Conservation (phyloP, 23 tunicate genomes). For the Ciona savignyi region DNA sequence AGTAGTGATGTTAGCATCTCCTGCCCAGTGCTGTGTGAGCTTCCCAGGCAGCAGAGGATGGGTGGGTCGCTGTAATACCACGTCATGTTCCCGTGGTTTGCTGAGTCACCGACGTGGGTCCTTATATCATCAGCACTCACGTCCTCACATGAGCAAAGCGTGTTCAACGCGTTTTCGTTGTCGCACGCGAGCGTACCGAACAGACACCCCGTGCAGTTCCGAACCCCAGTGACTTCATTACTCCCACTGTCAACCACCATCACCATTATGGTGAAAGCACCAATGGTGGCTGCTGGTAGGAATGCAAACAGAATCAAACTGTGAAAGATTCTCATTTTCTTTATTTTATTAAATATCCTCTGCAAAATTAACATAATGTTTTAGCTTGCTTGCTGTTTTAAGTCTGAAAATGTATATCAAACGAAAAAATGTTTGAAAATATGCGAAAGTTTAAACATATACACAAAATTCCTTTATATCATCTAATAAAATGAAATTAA, state of each 20-base stretch:
- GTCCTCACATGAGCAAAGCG: background rate
- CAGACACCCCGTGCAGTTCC: background rate
- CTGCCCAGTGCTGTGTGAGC: background rate
- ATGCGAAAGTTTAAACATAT: too few species aligned
- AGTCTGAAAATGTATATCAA: too few species aligned
- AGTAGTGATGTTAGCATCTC: background rate
- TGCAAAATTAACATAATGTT: too few species aligned
- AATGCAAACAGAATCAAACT: too few species aligned
- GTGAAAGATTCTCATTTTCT: too few species aligned
- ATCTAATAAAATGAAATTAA: too few species aligned
- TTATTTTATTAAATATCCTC: too few species aligned
- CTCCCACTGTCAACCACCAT: background rate
- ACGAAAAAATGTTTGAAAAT: too few species aligned
- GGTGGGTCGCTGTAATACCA: slow-evolving; percentile 1
- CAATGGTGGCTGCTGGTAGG: too few species aligned
- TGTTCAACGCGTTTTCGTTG: background rate
- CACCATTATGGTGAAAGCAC: background rate
- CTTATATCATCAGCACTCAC: background rate
- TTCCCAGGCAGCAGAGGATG: background rate
- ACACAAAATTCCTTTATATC: too few species aligned
- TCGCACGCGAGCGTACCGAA: background rate
- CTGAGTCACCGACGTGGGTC: background rate
- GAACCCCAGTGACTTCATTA: background rate
- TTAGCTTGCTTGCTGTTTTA: too few species aligned
- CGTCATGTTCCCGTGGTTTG: background rate